phyloP scores from a whole-genome alignment of 2,113 vertebrate species.

The Girardinichthys multiradiatus region DNA sequence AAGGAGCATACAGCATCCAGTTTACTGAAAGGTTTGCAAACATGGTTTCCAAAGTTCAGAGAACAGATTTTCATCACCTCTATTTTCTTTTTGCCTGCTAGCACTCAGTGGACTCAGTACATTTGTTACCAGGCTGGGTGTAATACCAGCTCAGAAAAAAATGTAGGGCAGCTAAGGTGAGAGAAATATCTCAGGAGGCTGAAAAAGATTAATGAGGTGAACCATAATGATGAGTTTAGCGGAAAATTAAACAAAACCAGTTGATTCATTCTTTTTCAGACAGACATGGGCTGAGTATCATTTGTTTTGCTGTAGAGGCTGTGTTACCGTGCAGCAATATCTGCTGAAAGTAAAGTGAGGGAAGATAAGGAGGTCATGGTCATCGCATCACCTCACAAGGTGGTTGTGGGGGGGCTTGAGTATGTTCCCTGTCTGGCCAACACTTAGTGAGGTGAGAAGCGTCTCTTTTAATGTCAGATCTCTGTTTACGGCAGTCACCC shows the following conservation, averaged over 20 bases:
- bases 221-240: constrained; percentile 61
- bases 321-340: constrained; percentile 34
- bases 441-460: constrained; percentile 50
- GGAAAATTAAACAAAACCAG: constrained; percentile 50
- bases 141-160: constrained; percentile 64
- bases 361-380: constrained; percentile 68
- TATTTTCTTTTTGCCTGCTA: background rate
- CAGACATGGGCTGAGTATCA: constrained; percentile 39
- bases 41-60: background rate
- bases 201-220: constrained; percentile 62
- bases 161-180: constrained; percentile 45
- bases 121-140: constrained; percentile 72
- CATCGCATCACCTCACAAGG: constrained; percentile 53
- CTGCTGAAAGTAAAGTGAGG: constrained; percentile 35
- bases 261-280: constrained; percentile 38
- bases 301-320: constrained; percentile 35
- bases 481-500: constrained; percentile 66
- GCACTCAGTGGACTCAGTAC: constrained; percentile 41
- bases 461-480: constrained; percentile 68
- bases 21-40: background rate
- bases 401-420: constrained; percentile 23
- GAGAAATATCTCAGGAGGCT: constrained; percentile 33
- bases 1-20: background rate
- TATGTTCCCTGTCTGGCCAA: constrained; percentile 35
- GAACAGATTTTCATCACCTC: background rate